Conservation (phyloP, 2,113 vertebrate species). For the Ceyx margarethae region DNA sequence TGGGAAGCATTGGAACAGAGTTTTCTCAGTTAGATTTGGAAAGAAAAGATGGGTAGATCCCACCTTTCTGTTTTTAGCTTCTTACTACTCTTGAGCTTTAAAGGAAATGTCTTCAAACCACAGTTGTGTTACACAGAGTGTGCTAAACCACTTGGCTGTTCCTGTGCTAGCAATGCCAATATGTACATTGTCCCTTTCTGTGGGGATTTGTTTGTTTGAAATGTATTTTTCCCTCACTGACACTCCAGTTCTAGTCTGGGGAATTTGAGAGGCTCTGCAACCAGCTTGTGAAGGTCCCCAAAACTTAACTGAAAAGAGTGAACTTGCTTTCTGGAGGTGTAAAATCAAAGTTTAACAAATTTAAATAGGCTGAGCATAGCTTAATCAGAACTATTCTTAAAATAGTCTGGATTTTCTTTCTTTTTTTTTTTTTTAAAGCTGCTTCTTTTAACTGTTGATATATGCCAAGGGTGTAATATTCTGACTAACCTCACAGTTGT, state of each 20-base stretch:
- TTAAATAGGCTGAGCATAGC: rapidly evolving
- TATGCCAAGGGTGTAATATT: background rate
- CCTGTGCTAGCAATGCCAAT: background rate
- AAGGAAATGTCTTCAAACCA: background rate
- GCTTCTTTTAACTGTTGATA: background rate
- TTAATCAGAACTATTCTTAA: background rate
- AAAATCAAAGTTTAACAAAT: background rate
- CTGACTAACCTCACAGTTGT: background rate
- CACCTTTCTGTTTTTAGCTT: background rate
- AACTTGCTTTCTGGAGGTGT: background rate
- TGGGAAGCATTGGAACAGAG: background rate
- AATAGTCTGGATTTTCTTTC: background rate
- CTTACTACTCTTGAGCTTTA: background rate
- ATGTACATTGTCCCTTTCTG: background rate
- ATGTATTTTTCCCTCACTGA: background rate
- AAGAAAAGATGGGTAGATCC: background rate
- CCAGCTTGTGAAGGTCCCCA: background rate
- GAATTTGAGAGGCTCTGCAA: background rate
- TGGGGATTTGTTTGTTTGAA: background rate
- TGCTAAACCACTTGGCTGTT: background rate
- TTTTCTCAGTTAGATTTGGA: background rate
- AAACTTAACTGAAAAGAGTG: background rate
- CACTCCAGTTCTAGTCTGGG: background rate
- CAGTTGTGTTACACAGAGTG: background rate
- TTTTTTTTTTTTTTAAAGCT: background rate